Conservation (phyloP, 2,888 invertebrate genomes). For the Drosophila sordidula region DNA sequence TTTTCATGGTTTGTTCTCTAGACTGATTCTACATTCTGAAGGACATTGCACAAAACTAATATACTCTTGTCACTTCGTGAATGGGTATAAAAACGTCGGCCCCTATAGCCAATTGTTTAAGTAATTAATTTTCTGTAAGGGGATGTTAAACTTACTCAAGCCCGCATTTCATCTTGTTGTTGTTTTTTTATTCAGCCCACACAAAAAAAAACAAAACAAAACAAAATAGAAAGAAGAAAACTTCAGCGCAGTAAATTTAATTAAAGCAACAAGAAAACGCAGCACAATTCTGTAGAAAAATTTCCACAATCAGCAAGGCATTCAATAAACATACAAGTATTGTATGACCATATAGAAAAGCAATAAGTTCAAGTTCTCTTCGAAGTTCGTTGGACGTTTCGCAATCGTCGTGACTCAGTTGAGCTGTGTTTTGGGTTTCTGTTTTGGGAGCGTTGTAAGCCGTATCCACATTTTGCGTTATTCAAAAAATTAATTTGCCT, state of each 20-base stretch:
- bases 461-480: constrained; percentile 25
- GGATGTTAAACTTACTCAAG: constrained; percentile 8
- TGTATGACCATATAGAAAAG: constrained; percentile 13
- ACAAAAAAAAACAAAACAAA: neutral
- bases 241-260: constrained; percentile 38
- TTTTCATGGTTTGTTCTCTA: no score
- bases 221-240: constrained; percentile 12
- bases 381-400: constrained; percentile 25
- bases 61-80: no score
- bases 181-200: constrained; percentile 33
- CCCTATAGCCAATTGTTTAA: constrained; percentile 22
- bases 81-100: no score
- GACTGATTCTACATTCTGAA: no score
- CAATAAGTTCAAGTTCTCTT: constrained; percentile 28
- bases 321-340: constrained; percentile 12
- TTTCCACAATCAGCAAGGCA: constrained; percentile 43
- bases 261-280: constrained; percentile 38
- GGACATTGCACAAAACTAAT: no score
- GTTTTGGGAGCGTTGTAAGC: constrained; percentile 17
- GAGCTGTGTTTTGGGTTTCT: constrained; percentile 24
- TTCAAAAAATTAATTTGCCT: constrained; percentile 63
- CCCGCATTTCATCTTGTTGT: constrained; percentile 47
- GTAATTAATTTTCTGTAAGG: constrained; percentile 25
- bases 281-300: constrained; percentile 26
- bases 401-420: constrained; percentile 45